A percentile compares a stretch with the other conserved stretches of the same genome.
Conservation (phyloP, 2,113 vertebrate genomes). For the Lophochroa leadbeateri region DNA sequence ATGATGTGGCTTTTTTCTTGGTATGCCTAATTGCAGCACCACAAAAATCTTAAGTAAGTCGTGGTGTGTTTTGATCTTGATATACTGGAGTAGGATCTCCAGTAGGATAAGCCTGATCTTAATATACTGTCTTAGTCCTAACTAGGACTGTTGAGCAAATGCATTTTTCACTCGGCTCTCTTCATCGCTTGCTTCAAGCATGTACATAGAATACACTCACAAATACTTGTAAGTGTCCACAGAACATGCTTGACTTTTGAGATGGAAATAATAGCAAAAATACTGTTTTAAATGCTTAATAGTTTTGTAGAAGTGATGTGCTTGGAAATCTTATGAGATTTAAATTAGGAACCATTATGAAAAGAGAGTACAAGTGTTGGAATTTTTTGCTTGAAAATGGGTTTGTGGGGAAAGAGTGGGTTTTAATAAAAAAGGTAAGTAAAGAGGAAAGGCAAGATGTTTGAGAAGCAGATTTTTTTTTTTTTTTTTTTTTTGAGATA, state of each 20-base stretch:
- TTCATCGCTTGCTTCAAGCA: neutral
- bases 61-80: neutral
- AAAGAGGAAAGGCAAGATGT: neutral
- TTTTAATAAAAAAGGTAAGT: neutral
- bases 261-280: neutral
- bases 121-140: neutral
- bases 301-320: neutral
- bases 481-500: neutral
- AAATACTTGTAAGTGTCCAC: neutral
- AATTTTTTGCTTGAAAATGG: neutral
- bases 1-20: rapidly evolving
- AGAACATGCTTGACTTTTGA: neutral
- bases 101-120: neutral
- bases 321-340: neutral
- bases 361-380: neutral
- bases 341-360: neutral
- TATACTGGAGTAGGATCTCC: neutral
- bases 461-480: neutral
- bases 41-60: neutral
- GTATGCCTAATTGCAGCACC: neutral
- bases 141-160: neutral
- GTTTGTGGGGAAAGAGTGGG: neutral
- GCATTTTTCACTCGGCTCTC: neutral
- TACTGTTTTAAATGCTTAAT: neutral
- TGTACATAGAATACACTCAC: neutral